Evolutionary conservation across 2,113 vertebrate species (phyloP), one percentile per base, ranked within the genome.

Genomic region (Nyctereutes procyonoides): DNA sequence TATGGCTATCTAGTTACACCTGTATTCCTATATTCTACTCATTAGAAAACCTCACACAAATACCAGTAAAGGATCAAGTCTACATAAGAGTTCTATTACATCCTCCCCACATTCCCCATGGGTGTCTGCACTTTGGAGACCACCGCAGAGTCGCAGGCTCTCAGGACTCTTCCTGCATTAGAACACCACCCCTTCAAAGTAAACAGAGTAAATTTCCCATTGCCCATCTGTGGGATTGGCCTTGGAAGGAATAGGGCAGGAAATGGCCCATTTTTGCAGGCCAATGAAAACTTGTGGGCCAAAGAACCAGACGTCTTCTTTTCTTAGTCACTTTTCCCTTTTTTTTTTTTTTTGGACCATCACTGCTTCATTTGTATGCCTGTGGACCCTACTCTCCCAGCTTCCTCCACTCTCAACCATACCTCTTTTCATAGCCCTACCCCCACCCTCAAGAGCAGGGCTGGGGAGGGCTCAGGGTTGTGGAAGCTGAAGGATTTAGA

Each of bases 171-270:
- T 26, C 67, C 48, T 80, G 62, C 90, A 82, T 48, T 30, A 51
- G 90, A 88, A 85, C 28, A 86, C 62, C 74, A 35, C 38, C 15
- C 28, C 79, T 82, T 76, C 74, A 48, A 87, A 80, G 56, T 83
- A 63, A 92, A 74, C 48, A 56, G 65, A 71, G 73, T 35, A 92
- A 48, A 8, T 80, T 91, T 69, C 93, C 93, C 24, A 58, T 73
- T 85, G 62, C 43, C 83, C 51, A 38, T 62, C 89, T 80, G 74
- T 55, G 95, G 91, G 58, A 60, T 77, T 93, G 89, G 77, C 62
- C 74, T 93, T 87, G 74, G 95, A 96, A 97, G 86, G 77, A 91
- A 53, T 2, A 1, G n/a, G 58, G 51, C 93, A 95, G 97, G 95
- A 97, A 93, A 88, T 93, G 93, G 55, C 92, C 62, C 48, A 0